Conservation (phyloP, 2,797 vertebrate species). For the Coilia nasus region DNA sequence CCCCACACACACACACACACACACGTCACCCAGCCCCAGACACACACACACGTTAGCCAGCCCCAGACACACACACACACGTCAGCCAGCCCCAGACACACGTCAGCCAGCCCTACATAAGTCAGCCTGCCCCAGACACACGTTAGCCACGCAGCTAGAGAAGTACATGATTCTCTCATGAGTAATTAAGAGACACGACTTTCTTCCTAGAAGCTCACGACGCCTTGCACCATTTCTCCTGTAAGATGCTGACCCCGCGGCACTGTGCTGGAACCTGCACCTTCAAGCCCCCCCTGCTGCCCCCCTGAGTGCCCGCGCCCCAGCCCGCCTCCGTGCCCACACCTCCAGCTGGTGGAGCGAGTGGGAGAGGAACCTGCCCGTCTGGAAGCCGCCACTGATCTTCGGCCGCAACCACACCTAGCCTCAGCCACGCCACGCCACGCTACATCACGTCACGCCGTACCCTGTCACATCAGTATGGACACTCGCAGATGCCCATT, state of each 20-base stretch:
- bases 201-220: constrained; percentile 90
- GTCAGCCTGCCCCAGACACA: background rate
- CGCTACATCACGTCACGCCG: background rate
- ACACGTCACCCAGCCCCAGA: background rate
- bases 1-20: too few species aligned
- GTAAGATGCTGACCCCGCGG: constrained; percentile 95
- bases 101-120: too few species aligned
- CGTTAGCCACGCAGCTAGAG: background rate
- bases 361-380: constrained; percentile 20
- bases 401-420: constrained; percentile 29
- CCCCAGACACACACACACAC: too few species aligned
- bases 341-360: constrained; percentile 21
- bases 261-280: constrained; percentile 94
- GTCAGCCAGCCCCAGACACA: too few species aligned
- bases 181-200: constrained; percentile 57
- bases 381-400: constrained; percentile 29
- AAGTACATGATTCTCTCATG: constrained; percentile 35
- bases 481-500: background rate
- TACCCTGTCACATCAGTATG: background rate
- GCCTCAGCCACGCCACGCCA: background rate
- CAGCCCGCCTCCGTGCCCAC: constrained; percentile 28
- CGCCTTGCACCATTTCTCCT: constrained; percentile 94
- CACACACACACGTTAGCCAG: background rate
- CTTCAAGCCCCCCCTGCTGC: constrained; percentile 92
- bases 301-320: constrained; percentile 72